Percentiles rank a stretch among this genome's conserved stretches.
Evolutionary conservation across 2,888 invertebrate genomes (phyloP).

Genomic region (Apotomis turbidana): DNA sequence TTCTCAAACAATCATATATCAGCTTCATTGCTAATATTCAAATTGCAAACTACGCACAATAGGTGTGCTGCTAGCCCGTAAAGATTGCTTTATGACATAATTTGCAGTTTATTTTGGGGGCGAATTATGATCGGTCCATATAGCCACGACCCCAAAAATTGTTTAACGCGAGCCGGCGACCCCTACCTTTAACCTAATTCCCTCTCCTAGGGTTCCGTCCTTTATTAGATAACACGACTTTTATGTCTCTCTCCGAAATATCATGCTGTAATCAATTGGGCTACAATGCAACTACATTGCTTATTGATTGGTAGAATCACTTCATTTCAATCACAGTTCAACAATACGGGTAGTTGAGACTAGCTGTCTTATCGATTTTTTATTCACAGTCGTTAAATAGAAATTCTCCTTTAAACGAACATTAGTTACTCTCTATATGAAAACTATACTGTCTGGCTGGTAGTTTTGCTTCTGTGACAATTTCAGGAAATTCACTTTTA

Average conservation of each 20-base stretch:
- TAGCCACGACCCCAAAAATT: conserved; percentile 66
- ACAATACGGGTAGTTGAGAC: conserved; percentile 47
- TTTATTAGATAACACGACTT: conserved; percentile 65
- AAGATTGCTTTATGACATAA: conserved; percentile 59
- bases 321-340: conserved; percentile 49
- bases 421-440: no score
- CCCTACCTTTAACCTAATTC: conserved; percentile 75
- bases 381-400: no score
- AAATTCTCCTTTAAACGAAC: no score
- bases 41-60: conserved; percentile 21
- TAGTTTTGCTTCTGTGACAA: no score
- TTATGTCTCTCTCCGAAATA: conserved; percentile 49
- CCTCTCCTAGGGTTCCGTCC: conserved; percentile 65
- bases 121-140: conserved; percentile 66
- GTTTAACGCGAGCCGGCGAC: conserved; percentile 59
- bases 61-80: conserved; percentile 42
- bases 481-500: no score
- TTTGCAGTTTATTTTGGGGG: conserved; percentile 63
- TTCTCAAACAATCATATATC: no score
- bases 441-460: no score
- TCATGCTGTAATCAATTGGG: conserved; percentile 52
- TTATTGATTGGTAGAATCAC: conserved; percentile 51
- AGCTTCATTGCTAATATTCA: not conserved
- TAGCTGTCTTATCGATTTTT: conserved; percentile 25
- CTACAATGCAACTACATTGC: conserved; percentile 49